Evolutionary conservation across 2,888 invertebrate species (phyloP).

Genomic region (Mesorhabditis belari): DNA sequence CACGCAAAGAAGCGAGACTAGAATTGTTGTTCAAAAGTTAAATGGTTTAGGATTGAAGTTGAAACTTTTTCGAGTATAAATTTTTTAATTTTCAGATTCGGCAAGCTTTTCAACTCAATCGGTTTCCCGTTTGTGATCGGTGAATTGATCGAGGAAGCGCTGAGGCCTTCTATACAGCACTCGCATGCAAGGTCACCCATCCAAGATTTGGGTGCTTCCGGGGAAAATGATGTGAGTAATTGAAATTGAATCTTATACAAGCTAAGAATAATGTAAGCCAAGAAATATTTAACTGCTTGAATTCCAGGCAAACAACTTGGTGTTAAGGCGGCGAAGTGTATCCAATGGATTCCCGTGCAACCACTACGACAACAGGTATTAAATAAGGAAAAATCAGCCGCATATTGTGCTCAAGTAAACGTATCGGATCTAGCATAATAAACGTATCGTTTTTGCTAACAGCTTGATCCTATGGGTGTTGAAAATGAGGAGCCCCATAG

Average conservation of each 20-base stretch:
- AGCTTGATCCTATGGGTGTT: no score
- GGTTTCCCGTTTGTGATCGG: slow-evolving; percentile 19
- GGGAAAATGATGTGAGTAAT: not conserved
- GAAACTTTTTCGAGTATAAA: no score
- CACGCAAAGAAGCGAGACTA: no score
- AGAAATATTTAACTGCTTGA: no score
- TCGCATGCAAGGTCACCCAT: not conserved
- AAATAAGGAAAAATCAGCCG: not conserved
- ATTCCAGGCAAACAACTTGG: not conserved
- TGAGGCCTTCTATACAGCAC: not conserved
- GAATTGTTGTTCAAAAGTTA: no score
- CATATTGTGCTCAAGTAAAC: no score
- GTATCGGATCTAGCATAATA: no score
- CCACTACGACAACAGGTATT: not conserved
- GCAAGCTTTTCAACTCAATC: not conserved
- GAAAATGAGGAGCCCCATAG: no score
- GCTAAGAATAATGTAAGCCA: no score
- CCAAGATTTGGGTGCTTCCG: not conserved
- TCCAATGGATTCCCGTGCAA: not conserved
- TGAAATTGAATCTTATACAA: no score
- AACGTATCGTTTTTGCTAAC: no score
- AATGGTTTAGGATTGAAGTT: no score
- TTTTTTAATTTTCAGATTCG: not conserved
- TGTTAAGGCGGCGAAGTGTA: not conserved
- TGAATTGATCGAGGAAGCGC: slow-evolving; percentile 14